phyloP scores from a whole-genome alignment of 1,140 invertebrate species.

The Colletes latitarsis region DNA sequence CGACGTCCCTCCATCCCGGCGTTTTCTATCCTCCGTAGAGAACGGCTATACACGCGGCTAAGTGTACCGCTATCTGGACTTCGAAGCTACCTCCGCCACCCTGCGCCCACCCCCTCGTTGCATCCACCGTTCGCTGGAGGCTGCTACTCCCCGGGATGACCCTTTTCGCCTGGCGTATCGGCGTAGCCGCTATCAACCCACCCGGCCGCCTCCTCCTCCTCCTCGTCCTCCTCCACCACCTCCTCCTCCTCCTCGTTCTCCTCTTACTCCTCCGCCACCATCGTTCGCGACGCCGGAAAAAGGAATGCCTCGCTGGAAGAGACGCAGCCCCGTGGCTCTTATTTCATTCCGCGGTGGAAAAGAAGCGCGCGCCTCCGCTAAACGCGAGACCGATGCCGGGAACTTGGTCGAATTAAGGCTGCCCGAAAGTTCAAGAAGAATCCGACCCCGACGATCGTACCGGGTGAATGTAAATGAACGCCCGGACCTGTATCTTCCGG shows the following conservation, averaged over 20 bases:
- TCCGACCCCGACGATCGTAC: neutral
- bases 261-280: neutral
- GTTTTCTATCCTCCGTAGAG: slow-evolving; percentile 63
- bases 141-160: slow-evolving; percentile 66
- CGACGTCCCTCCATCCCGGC: slow-evolving; percentile 49
- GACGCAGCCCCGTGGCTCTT: slow-evolving; percentile 57
- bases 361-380: slow-evolving; percentile 14
- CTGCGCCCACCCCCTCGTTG: slow-evolving; percentile 28
- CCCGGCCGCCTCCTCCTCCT: slow-evolving; percentile 29
- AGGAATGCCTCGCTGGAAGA: slow-evolving; percentile 51
- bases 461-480: slow-evolving; percentile 8
- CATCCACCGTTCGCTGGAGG: slow-evolving; percentile 56
- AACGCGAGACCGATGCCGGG: slow-evolving; percentile 11
- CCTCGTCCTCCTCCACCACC: neutral
- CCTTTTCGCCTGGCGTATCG: slow-evolving; percentile 66
- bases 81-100: slow-evolving; percentile 59
- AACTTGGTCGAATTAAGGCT: slow-evolving; percentile 25
- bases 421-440: neutral
- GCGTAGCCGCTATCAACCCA: slow-evolving; percentile 56
- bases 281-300: slow-evolving; percentile 27
- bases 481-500: no score
- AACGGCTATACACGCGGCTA: slow-evolving; percentile 72
- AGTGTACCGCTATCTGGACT: slow-evolving; percentile 71
- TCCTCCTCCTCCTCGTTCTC: slow-evolving; percentile 9
- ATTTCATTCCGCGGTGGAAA: slow-evolving; percentile 56